Base-by-base conservation (phyloP, 2,888 invertebrate species). In the Neoaliturus tenellus region DNA sequence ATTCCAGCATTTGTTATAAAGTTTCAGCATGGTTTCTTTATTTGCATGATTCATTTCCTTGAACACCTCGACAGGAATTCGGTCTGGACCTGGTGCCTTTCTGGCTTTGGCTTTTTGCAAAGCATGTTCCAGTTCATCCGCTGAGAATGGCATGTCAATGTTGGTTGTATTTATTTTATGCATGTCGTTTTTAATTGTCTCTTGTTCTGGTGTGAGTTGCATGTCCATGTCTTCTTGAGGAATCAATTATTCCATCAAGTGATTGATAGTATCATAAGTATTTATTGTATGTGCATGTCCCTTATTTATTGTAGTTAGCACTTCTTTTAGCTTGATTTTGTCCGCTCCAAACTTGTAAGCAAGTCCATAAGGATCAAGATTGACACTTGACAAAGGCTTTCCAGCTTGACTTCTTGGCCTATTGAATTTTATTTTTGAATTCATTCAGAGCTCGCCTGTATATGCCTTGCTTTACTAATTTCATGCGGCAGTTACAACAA, bases 341-440 rank as follows among this genome's bases (percentile, higher is more conserved):
- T 62, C 33, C 3, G 58, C 35, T 31, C 31, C 10, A n/a, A 80
- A n/a, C 35, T 80, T 80, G 20, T 80, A 80, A 3, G 80, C 51
- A 0, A 58, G 4, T 31, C 80, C 35, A 20, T 62, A 80, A 8
- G 80, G 80, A 25, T 80, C 58, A 3, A 58, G 33, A 20, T 28
- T 14, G 71, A n/a, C 17, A 17, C 6, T 17, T 23, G 17, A 80
- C 35, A 39, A 80, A 80, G 44, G 14, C n/a, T 12, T 20, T 58
- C 80, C 80, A 80, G 6, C 23, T 44, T 1, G 14, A 2, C 12
- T 35, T 28, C 48, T 80, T 80, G 3, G 80, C 28, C 1, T 23
- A 4, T 25, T 58, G 55, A 17, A 80, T 33, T 4, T 20, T 17
- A 12, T 17, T 33, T 20, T 71, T 71, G 39, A 35, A 71, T 3